Evolutionary conservation across 2,888 invertebrate species (phyloP).

Genomic region (Cataglyphis albicans): DNA sequence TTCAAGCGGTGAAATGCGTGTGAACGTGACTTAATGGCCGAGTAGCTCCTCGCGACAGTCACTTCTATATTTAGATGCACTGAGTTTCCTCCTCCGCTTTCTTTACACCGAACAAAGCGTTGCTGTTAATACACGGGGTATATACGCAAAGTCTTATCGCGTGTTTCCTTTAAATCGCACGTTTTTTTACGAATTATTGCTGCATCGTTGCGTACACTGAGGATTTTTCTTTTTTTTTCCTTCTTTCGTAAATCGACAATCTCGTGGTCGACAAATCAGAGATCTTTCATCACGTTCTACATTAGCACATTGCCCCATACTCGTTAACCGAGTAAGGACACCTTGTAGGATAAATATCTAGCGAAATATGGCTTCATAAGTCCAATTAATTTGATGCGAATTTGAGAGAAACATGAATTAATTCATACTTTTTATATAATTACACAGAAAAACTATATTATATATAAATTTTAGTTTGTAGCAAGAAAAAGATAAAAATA

Average conservation of each 20-base stretch:
- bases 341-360: neutral
- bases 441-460: neutral
- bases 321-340: neutral
- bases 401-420: neutral
- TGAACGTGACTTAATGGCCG: constrained; percentile 79
- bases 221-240: constrained; percentile 7
- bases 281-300: neutral
- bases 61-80: constrained; percentile 86
- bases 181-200: constrained; percentile 30
- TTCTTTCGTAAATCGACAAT: neutral
- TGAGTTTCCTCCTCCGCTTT: constrained; percentile 84
- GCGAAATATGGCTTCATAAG: neutral
- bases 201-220: neutral
- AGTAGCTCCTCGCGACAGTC: constrained; percentile 82
- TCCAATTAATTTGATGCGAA: constrained; percentile 1
- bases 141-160: constrained; percentile 71
- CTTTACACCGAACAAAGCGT: constrained; percentile 84
- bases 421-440: neutral
- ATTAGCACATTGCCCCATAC: neutral
- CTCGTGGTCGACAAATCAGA: neutral
- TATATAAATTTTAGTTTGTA: neutral
- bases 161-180: constrained; percentile 28
- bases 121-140: constrained; percentile 80
- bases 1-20: constrained; percentile 56
- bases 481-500: neutral